A percentile compares a stretch with the other conserved stretches of the same genome.
These are phyloP conservation scores for Falco biarmicus DNA, from an alignment of 2,797 vertebrate species.

Conservation along the genomic window DNA sequence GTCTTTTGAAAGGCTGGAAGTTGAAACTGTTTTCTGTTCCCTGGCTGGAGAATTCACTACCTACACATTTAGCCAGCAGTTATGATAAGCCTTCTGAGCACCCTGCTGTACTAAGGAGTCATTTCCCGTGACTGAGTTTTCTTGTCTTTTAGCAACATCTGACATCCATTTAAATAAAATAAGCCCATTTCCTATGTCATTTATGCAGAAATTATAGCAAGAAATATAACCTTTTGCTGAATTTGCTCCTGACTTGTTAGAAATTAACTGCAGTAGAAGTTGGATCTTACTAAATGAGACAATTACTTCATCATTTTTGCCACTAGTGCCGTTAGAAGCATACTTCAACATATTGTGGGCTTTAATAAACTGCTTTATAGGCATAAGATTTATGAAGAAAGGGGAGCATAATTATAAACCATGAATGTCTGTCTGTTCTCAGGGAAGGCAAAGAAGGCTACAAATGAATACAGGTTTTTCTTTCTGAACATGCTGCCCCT, in stretches of 20 bases:
- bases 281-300: neutral
- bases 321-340: neutral
- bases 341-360: neutral
- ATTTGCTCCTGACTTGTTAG: conserved; percentile 53
- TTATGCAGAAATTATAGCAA: conserved; percentile 44
- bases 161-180: conserved; percentile 62
- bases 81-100: neutral
- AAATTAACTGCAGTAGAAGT: conserved; percentile 46
- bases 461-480: neutral
- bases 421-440: neutral
- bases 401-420: neutral
- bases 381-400: neutral
- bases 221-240: conserved; percentile 59
- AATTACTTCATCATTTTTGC: neutral
- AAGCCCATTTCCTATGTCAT: conserved; percentile 20
- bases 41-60: neutral
- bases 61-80: neutral
- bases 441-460: neutral
- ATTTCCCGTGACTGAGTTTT: conserved; percentile 12
- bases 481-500: neutral
- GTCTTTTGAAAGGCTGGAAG: neutral
- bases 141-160: conserved; percentile 58
- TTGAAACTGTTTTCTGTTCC: neutral
- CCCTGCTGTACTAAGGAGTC: neutral
- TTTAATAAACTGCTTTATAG: neutral